Percentiles rank a stretch among this genome's conserved stretches.
These are phyloP conservation scores for Sebastes baramenuke DNA, from an alignment of 2,797 vertebrate species.

Conservation along the genomic window DNA sequence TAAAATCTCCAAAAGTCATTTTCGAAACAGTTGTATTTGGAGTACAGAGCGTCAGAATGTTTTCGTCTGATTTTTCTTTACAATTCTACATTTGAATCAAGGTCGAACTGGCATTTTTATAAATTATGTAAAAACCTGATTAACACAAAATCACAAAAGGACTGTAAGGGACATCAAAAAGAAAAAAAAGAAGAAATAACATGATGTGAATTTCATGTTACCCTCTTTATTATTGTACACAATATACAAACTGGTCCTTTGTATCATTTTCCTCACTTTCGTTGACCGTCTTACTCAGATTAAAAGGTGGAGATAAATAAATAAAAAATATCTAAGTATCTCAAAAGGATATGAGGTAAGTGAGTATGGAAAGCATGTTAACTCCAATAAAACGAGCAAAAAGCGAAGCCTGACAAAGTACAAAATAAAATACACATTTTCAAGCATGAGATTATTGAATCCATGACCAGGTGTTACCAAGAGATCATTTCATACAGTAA, in stretches of 20 bases:
- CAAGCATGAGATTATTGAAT: conserved; percentile 78
- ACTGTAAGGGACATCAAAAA: conserved; percentile 83
- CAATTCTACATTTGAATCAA: conserved; percentile 85
- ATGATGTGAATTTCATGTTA: conserved; percentile 82
- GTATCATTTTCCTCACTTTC: conserved; percentile 86
- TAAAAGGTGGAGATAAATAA: conserved; percentile 94
- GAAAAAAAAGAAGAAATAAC: conserved; percentile 79
- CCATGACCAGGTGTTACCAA: conserved; percentile 83
- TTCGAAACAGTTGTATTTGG: conserved; percentile 87
- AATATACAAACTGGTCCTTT: conserved; percentile 96
- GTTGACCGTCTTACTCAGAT: conserved; percentile 83
- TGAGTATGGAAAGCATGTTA: conserved; percentile 74
- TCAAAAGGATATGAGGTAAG: conserved; percentile 87
- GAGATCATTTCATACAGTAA: conserved; percentile 82
- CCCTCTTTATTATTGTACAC: conserved; percentile 90
- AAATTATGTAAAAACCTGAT: conserved; percentile 92
- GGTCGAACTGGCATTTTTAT: conserved; percentile 83
- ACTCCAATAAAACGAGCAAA: conserved; percentile 69
- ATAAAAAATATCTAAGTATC: conserved; percentile 89
- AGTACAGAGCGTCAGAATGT: conserved; percentile 84
- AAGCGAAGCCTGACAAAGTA: conserved; percentile 58
- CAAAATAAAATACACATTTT: conserved; percentile 70
- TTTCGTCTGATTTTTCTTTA: conserved; percentile 72
- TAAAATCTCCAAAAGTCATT: conserved; percentile 95
- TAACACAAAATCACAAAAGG: conserved; percentile 81